Evolutionary conservation across 2,113 vertebrate genomes (phyloP), one percentile per base, ranked within the genome.

Genomic region (Nansenia antarctica): DNA sequence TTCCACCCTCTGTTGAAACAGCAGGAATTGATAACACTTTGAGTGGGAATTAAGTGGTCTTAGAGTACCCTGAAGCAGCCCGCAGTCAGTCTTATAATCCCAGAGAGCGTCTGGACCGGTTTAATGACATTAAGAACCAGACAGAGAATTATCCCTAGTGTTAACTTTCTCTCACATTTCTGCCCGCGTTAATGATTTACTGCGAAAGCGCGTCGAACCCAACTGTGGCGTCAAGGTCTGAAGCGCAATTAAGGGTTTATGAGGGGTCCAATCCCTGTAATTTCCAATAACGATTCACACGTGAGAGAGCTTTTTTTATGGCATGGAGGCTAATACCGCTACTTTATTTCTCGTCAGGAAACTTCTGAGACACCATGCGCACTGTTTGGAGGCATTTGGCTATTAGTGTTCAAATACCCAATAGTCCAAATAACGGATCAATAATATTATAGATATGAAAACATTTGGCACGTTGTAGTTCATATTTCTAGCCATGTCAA

Each of bases 131-230:
- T 52, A 60, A 79, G 79, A 85, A 76, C 85, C 84, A 88, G 88
- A 87, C 86, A 88, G 87, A 87, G 85, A 86, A 85, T 85, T 68
- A 80, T 74, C 77, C 67, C 31, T 64, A 81, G 81, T 85, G 83
- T 86, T 87, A 83, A 86, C 82, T 90, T 83, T 87, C 81, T 86
- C 86, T 86, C 85, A 85, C 86, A 81, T 89, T 88, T 90, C 85
- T 86, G 83, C 14, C 29, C 26, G 61, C 74, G 74, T 87, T 83
- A 82, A 85, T 89, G 86, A 85, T 90, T 89, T 88, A 82, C 64
- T 72, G 85, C 80, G 72, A 63, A 87, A 70, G 87, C 82, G 73
- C 6, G 76, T 75, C 62, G 57, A 73, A 73, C 69, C 77, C 68
- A 68, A 69, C 67, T 47, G 85, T 83, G 87, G 90, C 88, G 83